Base-by-base conservation (phyloP, 2,797 vertebrate genomes). In the Peromyscus attwateri region DNA sequence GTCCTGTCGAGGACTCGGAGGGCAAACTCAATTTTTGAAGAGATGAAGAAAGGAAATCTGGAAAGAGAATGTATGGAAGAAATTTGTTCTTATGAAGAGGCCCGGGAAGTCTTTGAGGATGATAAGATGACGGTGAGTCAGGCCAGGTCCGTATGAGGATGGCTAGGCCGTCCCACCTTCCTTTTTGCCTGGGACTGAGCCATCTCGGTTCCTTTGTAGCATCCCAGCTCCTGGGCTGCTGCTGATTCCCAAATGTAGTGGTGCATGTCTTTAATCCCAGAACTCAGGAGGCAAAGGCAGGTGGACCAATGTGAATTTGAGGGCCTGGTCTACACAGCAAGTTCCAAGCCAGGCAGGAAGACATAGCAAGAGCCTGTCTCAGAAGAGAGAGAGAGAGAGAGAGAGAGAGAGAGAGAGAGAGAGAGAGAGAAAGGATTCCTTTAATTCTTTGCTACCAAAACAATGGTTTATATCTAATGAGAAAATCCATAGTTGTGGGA, bases 21-120 rank as follows among this genome's bases (percentile, higher is more conserved):
- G 76, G 99, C 99, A 23, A 99, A 99, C 98, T 98, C 98, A 2
- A 4, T 98, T 0, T 96, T 98, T 0, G 99, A 99, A 97, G 99
- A 99, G 98, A 0, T 98, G 0, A 99, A 99, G 94, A 16, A 99
- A 96, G 99, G 99, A 7, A 98, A 99, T 97, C 98, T 99, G 97
- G 99, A 99, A 98, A 98, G 99, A 62, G 99, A 99, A 97, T 99
- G 99, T 64, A 0, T 37, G 0, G 99, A 99, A 98, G 99, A 99
- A 97, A 97, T 84, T 2, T 99, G 99, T 96, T 97, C 94, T 1
- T 98, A 91, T 1, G 99, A 99, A 98, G 99, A 99, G 98, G 99
- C 99, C 37, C 98, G 99, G 3, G 99, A 99, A 98, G 99, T 99
- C 96, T 99, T 99, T 40, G 99, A 99, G 98, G n/a, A 99, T 40